A percentile compares a stretch with the other conserved stretches of the same genome.
phyloP scores from a whole-genome alignment of 2,113 vertebrate species.

The Struthio camelus region DNA sequence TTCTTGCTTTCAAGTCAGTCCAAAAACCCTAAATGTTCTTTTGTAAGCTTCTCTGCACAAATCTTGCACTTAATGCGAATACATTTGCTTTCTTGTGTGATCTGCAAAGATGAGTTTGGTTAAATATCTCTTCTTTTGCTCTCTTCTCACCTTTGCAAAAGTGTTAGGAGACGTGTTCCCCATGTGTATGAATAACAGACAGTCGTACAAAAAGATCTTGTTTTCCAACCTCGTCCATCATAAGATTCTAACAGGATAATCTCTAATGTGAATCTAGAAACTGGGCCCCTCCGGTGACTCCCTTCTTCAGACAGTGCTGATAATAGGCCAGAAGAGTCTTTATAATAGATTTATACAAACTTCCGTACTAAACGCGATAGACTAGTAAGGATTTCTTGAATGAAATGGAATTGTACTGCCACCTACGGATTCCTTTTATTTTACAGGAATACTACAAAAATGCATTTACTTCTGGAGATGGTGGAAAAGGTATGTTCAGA shows the following conservation, averaged over 20 bases:
- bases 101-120: not conserved
- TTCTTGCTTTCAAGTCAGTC: not conserved
- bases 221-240: not conserved
- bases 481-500: constrained; percentile 82
- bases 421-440: constrained; percentile 52
- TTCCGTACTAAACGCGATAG: not conserved
- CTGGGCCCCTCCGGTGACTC: not conserved
- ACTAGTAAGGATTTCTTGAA: not conserved
- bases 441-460: constrained; percentile 89
- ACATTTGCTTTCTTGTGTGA: not conserved
- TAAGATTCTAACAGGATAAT: not conserved
- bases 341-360: not conserved
- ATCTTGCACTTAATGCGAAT: not conserved
- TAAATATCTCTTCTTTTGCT: not conserved
- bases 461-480: constrained; percentile 95
- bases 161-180: accelerated
- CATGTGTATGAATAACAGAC: not conserved
- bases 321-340: not conserved
- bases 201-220: not conserved
- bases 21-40: not conserved
- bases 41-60: not conserved
- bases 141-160: not conserved
- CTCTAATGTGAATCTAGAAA: not conserved
- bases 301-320: not conserved
- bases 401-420: constrained; percentile 16